A percentile compares a stretch with the other conserved stretches of the same genome.
phyloP scores from a whole-genome alignment of 2,797 vertebrate species.

The Microctenopoma lineatum region DNA sequence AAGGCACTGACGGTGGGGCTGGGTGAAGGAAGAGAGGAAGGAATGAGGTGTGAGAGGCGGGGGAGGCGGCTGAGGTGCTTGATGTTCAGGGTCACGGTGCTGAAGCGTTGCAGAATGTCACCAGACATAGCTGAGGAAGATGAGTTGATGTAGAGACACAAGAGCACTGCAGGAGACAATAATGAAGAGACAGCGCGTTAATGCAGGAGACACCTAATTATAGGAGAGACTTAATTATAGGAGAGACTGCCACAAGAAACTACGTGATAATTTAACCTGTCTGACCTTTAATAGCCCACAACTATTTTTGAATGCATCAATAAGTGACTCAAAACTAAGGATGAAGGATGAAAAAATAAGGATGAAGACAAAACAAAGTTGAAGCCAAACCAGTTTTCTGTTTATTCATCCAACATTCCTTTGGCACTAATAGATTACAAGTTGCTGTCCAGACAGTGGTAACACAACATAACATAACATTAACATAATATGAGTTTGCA shows the following conservation, averaged over 20 bases:
- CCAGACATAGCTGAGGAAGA: slow-evolving; percentile 61
- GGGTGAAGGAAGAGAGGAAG: slow-evolving; percentile 81
- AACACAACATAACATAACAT: too few species aligned
- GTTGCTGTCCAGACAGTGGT: too few species aligned
- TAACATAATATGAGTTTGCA: too few species aligned
- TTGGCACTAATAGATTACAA: not conserved
- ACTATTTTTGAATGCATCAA: not conserved
- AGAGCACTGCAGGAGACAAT: not conserved
- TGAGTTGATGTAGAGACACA: not conserved
- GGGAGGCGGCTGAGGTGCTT: slow-evolving; percentile 86
- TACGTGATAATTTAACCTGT: not conserved
- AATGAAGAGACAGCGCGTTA: not conserved
- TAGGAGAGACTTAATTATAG: not conserved
- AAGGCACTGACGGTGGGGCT: slow-evolving; percentile 84
- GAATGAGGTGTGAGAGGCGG: slow-evolving; percentile 80
- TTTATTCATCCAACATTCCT: not conserved
- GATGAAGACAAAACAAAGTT: not conserved
- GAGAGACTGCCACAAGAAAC: not conserved
- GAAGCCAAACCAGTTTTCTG: not conserved
- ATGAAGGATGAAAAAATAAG: not conserved
- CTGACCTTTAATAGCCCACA: too few species aligned
- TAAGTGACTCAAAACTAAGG: not conserved
- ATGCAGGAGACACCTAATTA: not conserved
- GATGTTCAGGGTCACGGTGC: slow-evolving; percentile 84
- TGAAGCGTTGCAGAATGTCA: slow-evolving; percentile 81